These are phyloP conservation scores for Drosophila lini DNA, from an alignment of 1,140 invertebrate species.

Conservation along the genomic window DNA sequence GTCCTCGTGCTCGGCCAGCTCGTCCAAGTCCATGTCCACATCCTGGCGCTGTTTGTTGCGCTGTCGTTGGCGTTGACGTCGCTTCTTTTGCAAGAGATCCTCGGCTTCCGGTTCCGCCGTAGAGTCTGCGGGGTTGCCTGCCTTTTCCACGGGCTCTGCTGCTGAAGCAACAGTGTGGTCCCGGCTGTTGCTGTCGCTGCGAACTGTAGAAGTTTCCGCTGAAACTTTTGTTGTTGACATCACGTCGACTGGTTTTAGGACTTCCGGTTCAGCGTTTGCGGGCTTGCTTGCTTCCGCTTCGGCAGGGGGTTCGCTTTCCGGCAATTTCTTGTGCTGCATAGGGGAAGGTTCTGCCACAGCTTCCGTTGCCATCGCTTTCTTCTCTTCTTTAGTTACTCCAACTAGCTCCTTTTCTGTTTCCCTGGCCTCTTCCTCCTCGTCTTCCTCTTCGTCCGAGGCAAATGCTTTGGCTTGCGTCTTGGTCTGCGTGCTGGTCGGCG, in stretches of 20 bases:
- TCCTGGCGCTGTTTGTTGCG: constrained; percentile 69
- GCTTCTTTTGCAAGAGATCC: constrained; percentile 51
- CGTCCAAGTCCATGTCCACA: constrained; percentile 84
- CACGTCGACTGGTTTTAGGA: constrained; percentile 25
- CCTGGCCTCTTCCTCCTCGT: constrained; percentile 80
- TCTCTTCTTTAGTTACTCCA: constrained; percentile 8
- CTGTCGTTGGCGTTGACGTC: constrained; percentile 55
- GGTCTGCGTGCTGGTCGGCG: constrained; percentile 17
- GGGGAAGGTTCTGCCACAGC: constrained; percentile 24
- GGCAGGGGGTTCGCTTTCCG: constrained; percentile 20
- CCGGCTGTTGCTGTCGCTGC: constrained; percentile 3
- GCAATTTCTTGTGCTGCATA: constrained; percentile 4
- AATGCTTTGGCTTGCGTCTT: constrained; percentile 54
- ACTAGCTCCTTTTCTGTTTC: constrained; percentile 24
- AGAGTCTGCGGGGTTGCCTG: background rate
- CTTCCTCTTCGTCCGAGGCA: constrained; percentile 78
- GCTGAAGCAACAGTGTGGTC: constrained; percentile 18
- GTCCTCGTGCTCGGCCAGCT: constrained; percentile 85
- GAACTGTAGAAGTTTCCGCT: constrained; percentile 35
- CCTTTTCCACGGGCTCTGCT: background rate
- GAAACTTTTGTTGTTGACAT: constrained; percentile 21
- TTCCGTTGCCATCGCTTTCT: constrained; percentile 12
- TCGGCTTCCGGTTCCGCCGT: constrained; percentile 38
- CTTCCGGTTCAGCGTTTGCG: constrained; percentile 58
- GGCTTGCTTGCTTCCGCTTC: constrained; percentile 34